Evolutionary conservation across 2,888 invertebrate genomes (phyloP), one percentile per base, ranked within the genome.

Genomic region (Tenthredo distinguenda): DNA sequence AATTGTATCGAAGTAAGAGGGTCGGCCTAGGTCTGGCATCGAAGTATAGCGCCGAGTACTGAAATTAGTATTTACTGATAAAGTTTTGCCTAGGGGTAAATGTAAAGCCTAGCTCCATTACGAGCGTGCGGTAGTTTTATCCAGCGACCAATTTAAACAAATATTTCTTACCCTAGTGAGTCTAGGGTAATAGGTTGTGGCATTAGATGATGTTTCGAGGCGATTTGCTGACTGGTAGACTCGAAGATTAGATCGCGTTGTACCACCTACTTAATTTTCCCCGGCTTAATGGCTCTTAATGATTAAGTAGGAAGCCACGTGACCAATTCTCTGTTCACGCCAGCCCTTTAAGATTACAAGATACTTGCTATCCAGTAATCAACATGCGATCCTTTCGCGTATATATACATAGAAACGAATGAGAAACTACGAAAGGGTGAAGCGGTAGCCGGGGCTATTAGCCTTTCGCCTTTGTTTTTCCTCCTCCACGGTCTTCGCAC

Each of bases 321-420:
- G 83, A 68, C 83, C 83, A 71, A 83, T 83, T 50, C 47, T 43
- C 43, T 18, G 83, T 83, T 83, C 83, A 83, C 83, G 83, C 83
- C 83, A 83, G 71, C 83, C 83, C 83, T 83, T 83, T 83, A 83
- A 83, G 83, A 83, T 83, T 71, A 83, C 83, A 83, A 83, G 83
- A 83, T 83, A 83, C 40, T 81, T 81, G 62, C 65, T 81, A 81
- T 81, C 81, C 40, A 47, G 65, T 83, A 47, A 83, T 83, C 83
- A 83, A 68, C 83, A 83, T 83, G 83, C 83, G 47, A 83, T 83
- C 34, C 68, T 68, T 37, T 37, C 58, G 50, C 4, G 18, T 40
- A 62, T 34, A 62, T 40, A 62, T 12, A 81, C 40, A 58, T 62
- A 62, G 31, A 50, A 68, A 47, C n/a, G 68, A 68, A 83, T 31